phyloP scores from a whole-genome alignment of 2,113 vertebrate genomes.

The western clawed frog (Xenopus tropicalis) region DNA sequence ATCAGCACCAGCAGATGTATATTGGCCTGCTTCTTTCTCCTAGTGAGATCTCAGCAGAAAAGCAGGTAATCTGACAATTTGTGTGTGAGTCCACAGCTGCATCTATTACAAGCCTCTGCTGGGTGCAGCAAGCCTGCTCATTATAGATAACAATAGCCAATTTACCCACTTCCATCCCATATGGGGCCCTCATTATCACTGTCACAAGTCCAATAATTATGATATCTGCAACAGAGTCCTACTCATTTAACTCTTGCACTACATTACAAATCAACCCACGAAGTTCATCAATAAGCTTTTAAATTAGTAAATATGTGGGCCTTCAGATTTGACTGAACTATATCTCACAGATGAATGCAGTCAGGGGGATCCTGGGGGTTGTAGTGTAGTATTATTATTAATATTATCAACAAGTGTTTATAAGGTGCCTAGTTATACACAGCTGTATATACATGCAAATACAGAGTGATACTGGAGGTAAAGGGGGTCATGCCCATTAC shows the following conservation, averaged over 20 bases:
- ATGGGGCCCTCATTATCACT: constrained; percentile 5
- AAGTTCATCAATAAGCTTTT: too few relatives aligned
- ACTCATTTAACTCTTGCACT: background rate
- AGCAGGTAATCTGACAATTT: constrained; percentile 8
- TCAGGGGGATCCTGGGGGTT: too few relatives aligned
- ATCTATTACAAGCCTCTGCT: constrained; percentile 10
- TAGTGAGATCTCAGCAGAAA: constrained; percentile 2
- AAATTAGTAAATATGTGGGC: too few relatives aligned
- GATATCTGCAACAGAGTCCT: background rate
- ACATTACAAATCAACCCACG: background rate
- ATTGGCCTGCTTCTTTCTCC: background rate
- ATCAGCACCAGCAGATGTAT: background rate
- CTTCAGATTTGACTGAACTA: too few relatives aligned
- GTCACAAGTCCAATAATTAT: constrained; percentile 23
- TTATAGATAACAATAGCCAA: constrained; percentile 19
- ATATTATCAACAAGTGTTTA: too few relatives aligned
- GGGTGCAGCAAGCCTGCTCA: constrained; percentile 11
- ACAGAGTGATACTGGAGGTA: too few relatives aligned
- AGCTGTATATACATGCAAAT: too few relatives aligned
- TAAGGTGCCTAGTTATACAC: too few relatives aligned
- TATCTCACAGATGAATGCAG: too few relatives aligned
- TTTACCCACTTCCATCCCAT: constrained; percentile 12
- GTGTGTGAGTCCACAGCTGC: constrained; percentile 1
- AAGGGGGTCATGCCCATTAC: too few relatives aligned
- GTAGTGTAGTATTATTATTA: too few relatives aligned